Evolutionary conservation across 2,888 invertebrate genomes (phyloP).

Genomic region (Phengaris arion): DNA sequence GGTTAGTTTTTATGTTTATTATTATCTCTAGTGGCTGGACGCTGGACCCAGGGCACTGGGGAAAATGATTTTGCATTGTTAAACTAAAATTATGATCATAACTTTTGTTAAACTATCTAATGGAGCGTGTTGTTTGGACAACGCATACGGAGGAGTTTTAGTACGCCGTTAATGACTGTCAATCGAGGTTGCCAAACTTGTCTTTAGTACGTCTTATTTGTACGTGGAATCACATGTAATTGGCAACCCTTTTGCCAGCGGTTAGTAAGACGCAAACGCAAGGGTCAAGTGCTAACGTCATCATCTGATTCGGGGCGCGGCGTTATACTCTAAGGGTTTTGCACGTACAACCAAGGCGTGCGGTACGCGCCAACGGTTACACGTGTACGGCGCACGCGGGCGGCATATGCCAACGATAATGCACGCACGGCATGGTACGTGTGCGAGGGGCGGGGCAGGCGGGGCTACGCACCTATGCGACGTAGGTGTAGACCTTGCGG

Average conservation of each 20-base stretch:
- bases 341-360: neutral
- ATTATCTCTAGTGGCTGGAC: neutral
- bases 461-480: conserved; percentile 84
- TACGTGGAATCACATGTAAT: neutral
- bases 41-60: neutral
- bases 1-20: neutral
- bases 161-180: neutral
- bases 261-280: neutral
- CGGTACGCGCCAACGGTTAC: neutral
- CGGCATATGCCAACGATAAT: neutral
- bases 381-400: neutral
- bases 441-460: neutral
- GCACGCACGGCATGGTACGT: too few relatives aligned
- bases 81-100: neutral
- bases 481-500: conserved; percentile 97
- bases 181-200: neutral
- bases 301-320: too few relatives aligned
- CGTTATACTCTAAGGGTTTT: neutral
- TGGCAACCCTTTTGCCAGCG: neutral
- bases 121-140: neutral
- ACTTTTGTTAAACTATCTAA: neutral
- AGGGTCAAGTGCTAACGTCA: neutral
- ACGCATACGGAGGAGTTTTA: neutral
- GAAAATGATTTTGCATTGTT: neutral
- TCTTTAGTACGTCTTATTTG: neutral